phyloP scores from a whole-genome alignment of 1,140 invertebrate species.

The Chionoecetes opilio region DNA sequence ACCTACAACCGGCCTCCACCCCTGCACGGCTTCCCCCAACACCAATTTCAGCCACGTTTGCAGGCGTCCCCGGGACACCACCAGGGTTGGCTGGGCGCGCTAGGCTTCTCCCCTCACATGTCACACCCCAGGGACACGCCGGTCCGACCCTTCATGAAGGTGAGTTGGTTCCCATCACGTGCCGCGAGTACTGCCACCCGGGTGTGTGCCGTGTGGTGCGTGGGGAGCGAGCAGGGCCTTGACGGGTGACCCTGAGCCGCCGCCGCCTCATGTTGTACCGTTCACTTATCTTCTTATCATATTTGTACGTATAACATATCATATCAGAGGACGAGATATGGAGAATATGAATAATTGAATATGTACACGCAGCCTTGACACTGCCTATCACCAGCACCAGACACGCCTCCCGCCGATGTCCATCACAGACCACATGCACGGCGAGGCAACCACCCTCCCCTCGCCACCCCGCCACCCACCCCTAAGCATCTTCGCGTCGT shows the following conservation, averaged over 20 bases:
- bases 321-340: neutral
- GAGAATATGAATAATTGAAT: no score
- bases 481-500: neutral
- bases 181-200: neutral
- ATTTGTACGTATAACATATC: neutral
- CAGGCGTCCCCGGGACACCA: slow-evolving; percentile 21
- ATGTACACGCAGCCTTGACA: neutral
- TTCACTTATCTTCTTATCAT: neutral
- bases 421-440: neutral
- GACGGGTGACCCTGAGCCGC: neutral
- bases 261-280: neutral
- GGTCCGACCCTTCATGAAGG: slow-evolving; percentile 54
- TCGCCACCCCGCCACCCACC: neutral
- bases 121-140: slow-evolving; percentile 6
- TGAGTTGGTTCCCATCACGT: neutral
- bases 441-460: neutral
- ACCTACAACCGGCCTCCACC: slow-evolving; percentile 50
- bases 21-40: slow-evolving; percentile 56
- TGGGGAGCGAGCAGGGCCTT: neutral
- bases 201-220: neutral
- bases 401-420: neutral
- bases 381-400: neutral
- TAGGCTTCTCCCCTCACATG: slow-evolving; percentile 60
- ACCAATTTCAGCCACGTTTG: slow-evolving; percentile 51
- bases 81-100: slow-evolving; percentile 67